Evolutionary conservation across 2,797 vertebrate species (phyloP), one percentile per base, ranked within the genome.

Genomic region (Enteromius paludinosus): DNA sequence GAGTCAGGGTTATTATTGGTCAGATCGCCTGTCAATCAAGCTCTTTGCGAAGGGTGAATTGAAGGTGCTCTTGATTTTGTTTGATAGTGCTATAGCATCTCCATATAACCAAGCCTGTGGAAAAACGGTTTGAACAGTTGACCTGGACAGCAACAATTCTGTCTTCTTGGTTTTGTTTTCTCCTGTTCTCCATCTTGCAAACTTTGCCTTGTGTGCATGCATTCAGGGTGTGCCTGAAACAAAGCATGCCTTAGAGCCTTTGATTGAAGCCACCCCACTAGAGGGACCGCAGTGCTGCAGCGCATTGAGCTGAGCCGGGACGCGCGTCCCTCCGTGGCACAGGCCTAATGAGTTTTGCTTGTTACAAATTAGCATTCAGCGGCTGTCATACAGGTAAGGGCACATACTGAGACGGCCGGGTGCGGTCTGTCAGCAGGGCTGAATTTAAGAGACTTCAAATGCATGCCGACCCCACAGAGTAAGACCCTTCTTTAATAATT

Each of bases 371-470:
- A 92, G 86, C 90, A 93, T 94, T 95, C 92, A 90, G 84, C 85
- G 82, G 80, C 90, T 91, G 92, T 93, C 92, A 89, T 23, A 33
- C 86, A 92, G 86, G 86, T 90, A 93, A 89, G 73, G 86, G 89
- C 91, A 92, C 92, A 90, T 88, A 92, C 30, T 88, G 90, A 88
- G 90, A 84, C 85, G 92, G 88, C 85, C 92, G 94, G 94, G 93
- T 91, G 92, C 91, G 91, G 92, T 95, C 96, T 97, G 95, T 97
- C 96, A 96, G 94, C 95, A 93, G 89, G 90, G 90, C 88, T 90
- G 92, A 93, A 96, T 96, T 96, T 95, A 94, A 94, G 90, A 95
- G 91, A 91, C 94, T 94, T 97, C 95, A 96, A 93, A 94, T 93
- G 88, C 84, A 91, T 92, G 91, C 88, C 87, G 91, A 90, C 91